Base-by-base conservation (phyloP, 1,140 invertebrate species). In the Tenebrio molitor region DNA sequence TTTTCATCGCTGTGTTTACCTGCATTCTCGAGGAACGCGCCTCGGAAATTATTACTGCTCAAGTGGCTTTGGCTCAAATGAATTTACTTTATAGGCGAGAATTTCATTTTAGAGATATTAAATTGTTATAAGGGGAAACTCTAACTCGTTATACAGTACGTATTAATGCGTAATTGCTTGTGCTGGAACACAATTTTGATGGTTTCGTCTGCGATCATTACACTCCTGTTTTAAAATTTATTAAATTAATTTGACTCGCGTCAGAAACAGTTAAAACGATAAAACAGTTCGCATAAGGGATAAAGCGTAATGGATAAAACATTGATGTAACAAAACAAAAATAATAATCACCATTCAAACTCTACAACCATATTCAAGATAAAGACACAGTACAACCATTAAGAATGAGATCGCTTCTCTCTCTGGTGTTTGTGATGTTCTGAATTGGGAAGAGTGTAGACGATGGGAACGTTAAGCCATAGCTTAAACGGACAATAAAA, bases 1-100 rank as follows among this genome's bases (percentile, higher is more conserved):
- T 79, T 79, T 79, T 74, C 78, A 79, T 79, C 78, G 77, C 74
- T 72, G 74, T 78, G 78, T 77, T 78, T 77, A 77, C 75, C 77
- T 76, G 76, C 76, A 76, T 74, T 76, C 64, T 66, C 42, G 36
- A 66, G 36, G 21, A 42, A 66, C 29, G 58, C 41, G 39, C 19
- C 53, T 67, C 33, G 62, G 71, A 53, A 67, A 64, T 71, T 67
- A 75, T 53, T 67, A 72, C 71, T 42, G 50, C 42, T 72, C 65
- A 64, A 70, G 70, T 72, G 73, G 69, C 69, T 68, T 50, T 21
- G 25, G 71, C 71, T 42, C 62, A 71, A 76, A 78, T 78, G 76
- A 76, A 78, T 78, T 76, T 76, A 74, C 73, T 76, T 71, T 76
- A 76, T 74, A 75, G 64, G 64, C 64, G 64, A 66, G 64, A 66